Base-by-base conservation (phyloP, 1,140 invertebrate genomes). In the Lucilia cuprina region DNA sequence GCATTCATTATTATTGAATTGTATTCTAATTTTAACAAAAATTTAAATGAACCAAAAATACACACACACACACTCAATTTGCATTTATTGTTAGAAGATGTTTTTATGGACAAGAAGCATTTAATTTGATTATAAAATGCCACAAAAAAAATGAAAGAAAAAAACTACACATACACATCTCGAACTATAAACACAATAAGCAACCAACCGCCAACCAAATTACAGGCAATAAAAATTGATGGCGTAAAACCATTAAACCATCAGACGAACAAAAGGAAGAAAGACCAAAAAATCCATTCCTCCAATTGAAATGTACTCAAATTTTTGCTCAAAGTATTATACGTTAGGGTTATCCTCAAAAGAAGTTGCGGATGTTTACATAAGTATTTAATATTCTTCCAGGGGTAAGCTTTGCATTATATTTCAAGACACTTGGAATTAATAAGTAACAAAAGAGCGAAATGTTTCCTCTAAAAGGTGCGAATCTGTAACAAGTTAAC, bases 51-150 rank as follows among this genome's bases (percentile, higher is more conserved):
- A 41, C 5, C 2, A 41, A 41, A 41, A 41, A 41, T 41, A 41
- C 25, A 30, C 25, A 30, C 25, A 30, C 25, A 30, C 25, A 21
- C n/a, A 10, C n/a, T 8, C 19, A 60, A 70, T 70, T 25, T 70
- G 19, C 19, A 70, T 70, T 21, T 70, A 10, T 70, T 21, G 65
- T 70, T 70, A 21, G 55, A 60, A 17, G 55, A 60, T 60, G 55
- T 17, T 19, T 70, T 70, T 21, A 70, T 70, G 65, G 65, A 70
- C 65, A 10, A 21, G 25, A 21, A 70, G n/a, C 65, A 70, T 70
- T 25, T 70, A 70, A 70, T 70, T 70, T 70, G 65, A 70, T 70
- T 70, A 70, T 70, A 70, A 30, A 19, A 70, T 70, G 19, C 65
- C 65, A 70, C n/a, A 25, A 55, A 55, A 17, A 55, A 55, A 55